Conservation (phyloP, 2,888 invertebrate genomes). For the Catocala fraxini region DNA sequence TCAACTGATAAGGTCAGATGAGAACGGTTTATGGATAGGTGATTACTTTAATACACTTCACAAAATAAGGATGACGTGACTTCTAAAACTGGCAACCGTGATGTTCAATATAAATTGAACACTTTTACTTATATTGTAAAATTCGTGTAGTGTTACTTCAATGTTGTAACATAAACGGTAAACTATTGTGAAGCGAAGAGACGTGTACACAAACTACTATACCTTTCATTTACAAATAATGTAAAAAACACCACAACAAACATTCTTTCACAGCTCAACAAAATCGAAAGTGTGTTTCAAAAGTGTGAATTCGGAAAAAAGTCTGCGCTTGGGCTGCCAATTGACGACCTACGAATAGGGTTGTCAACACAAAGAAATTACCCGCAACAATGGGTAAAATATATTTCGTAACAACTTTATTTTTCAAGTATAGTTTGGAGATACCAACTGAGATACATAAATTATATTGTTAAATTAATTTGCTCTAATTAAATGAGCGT, state of each 20-base stretch:
- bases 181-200: slow-evolving; percentile 23
- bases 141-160: slow-evolving; percentile 1
- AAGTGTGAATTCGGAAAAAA: slow-evolving; percentile 68
- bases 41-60: no score
- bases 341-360: slow-evolving; percentile 37
- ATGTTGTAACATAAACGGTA: slow-evolving; percentile 23
- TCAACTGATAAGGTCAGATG: no score
- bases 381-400: slow-evolving; percentile 7
- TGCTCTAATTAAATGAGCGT: no score
- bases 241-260: slow-evolving; percentile 49
- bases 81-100: background rate
- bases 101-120: background rate
- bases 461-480: no score
- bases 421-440: no score
- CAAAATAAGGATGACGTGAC: no score
- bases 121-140: background rate
- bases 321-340: slow-evolving; percentile 39
- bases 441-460: no score
- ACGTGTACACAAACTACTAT: slow-evolving; percentile 30
- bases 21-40: no score
- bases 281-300: slow-evolving; percentile 75
- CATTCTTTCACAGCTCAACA: slow-evolving; percentile 56
- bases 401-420: background rate
- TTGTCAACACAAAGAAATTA: slow-evolving; percentile 18
- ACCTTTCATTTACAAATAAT: slow-evolving; percentile 30